A percentile compares a stretch with the other conserved stretches of the same genome.
Evolutionary conservation across 2,797 vertebrate species (phyloP).

Genomic region (Hoplostethus atlanticus): DNA sequence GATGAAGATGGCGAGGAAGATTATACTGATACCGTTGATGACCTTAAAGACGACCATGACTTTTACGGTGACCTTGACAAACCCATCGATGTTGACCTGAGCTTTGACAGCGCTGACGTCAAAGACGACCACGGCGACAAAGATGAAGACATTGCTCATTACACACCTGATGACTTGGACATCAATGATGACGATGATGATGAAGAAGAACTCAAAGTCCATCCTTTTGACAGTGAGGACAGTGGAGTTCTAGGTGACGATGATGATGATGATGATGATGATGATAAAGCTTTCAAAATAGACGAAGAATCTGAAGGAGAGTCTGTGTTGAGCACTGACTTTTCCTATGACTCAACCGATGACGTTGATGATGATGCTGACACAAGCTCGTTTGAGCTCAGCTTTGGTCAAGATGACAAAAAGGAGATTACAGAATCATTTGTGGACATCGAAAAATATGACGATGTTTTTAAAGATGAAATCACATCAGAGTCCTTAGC

Average conservation of each 20-base stretch:
- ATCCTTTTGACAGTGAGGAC: conserved; percentile 52
- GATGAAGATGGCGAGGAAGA: conserved; percentile 73
- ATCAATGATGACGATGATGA: conserved; percentile 29
- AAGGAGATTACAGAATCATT: background rate
- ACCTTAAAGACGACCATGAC: conserved; percentile 17
- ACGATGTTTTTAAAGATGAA: conserved; percentile 19
- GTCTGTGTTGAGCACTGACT: conserved; percentile 43
- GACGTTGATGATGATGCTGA: conserved; percentile 39
- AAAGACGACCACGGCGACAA: conserved; percentile 15
- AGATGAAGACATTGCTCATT: conserved; percentile 7
- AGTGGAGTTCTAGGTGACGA: conserved; percentile 71
- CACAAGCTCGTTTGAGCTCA: conserved; percentile 42
- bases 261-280: conserved; percentile 49
- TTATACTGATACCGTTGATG: conserved; percentile 22
- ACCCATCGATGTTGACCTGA: background rate
- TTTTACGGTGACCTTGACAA: conserved; percentile 9
- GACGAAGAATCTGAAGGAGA: conserved; percentile 55
- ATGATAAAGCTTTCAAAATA: conserved; percentile 24
- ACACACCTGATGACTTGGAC: conserved; percentile 42
- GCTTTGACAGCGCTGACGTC: background rate
- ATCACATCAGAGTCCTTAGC: conserved; percentile 15
- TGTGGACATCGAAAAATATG: conserved; percentile 15
- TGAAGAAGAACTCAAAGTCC: conserved; percentile 1
- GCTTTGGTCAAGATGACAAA: conserved; percentile 33
- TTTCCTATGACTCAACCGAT: conserved; percentile 40